Conservation (phyloP, 2,888 invertebrate species). For the Lithodes maja region DNA sequence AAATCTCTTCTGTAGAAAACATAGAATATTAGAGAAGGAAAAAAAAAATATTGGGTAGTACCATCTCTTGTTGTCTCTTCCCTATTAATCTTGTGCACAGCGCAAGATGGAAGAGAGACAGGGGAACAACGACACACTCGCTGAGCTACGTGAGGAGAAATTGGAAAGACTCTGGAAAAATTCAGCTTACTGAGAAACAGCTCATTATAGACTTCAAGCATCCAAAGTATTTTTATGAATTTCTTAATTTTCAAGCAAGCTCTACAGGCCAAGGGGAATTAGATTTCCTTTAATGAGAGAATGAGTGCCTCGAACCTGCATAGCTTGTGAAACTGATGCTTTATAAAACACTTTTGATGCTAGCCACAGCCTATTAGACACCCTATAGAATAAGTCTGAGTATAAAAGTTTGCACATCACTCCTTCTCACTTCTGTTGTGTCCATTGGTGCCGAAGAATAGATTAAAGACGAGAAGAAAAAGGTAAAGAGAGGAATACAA, state of each 20-base stretch:
- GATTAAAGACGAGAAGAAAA: background rate
- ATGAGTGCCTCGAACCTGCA: background rate
- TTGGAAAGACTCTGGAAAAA: slow-evolving; percentile 58
- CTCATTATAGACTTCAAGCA: slow-evolving; percentile 50
- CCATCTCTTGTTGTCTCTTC: slow-evolving; percentile 62
- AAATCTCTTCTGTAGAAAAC: slow-evolving; percentile 66
- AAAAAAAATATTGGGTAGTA: slow-evolving; percentile 44
- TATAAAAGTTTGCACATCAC: slow-evolving; percentile 55
- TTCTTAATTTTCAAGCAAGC: too few species aligned
- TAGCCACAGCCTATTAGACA: slow-evolving; percentile 57
- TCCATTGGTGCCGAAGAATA: slow-evolving; percentile 17
- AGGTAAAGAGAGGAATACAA: background rate
- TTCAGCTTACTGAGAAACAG: slow-evolving; percentile 21
- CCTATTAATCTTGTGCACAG: slow-evolving; percentile 67
- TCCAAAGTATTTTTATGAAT: background rate
- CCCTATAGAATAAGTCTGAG: slow-evolving; percentile 45
- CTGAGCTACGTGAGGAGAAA: slow-evolving; percentile 56
- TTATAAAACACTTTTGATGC: slow-evolving; percentile 18
- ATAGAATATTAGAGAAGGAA: slow-evolving; percentile 52
- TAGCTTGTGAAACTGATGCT: background rate
- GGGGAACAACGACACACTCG: slow-evolving; percentile 56
- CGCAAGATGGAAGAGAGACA: slow-evolving; percentile 65
- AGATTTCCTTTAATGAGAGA: background rate
- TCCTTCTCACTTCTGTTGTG: slow-evolving; percentile 52
- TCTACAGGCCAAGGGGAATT: too few species aligned